Evolutionary conservation across 2,888 invertebrate species (phyloP).

Genomic region (Papilio demoleus): DNA sequence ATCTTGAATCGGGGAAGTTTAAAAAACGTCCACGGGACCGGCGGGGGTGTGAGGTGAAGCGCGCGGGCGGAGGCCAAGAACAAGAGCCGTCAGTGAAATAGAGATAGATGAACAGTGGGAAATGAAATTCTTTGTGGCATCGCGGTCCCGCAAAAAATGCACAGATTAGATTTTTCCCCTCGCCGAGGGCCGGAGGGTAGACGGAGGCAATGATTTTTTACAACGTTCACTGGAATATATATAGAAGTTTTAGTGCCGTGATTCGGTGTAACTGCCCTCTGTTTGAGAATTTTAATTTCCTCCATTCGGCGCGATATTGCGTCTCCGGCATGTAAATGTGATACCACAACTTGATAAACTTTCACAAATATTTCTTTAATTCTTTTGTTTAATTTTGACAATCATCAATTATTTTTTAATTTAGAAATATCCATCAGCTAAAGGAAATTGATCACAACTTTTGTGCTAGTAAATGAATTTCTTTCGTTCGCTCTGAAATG

Average conservation of each 20-base stretch:
- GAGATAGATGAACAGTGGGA: conserved; percentile 85
- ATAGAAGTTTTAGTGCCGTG: conserved; percentile 81
- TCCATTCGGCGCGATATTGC: conserved; percentile 64
- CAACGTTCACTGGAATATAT: conserved; percentile 79
- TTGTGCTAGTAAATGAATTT: background rate
- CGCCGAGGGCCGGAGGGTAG: conserved; percentile 72
- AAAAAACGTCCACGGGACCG: conserved; percentile 71
- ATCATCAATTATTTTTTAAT: background rate
- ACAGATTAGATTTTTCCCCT: conserved; percentile 84
- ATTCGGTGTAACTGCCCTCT: conserved; percentile 81
- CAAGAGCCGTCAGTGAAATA: conserved; percentile 84
- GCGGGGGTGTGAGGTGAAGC: conserved; percentile 50
- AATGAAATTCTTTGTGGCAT: conserved; percentile 85
- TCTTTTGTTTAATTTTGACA: background rate
- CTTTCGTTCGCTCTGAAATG: background rate
- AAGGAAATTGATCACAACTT: background rate
- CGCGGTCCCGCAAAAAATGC: conserved; percentile 85
- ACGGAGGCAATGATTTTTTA: conserved; percentile 84
- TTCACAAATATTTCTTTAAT: conserved; percentile 33
- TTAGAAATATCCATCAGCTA: background rate
- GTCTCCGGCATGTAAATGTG: conserved; percentile 46
- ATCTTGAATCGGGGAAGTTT: conserved; percentile 82
- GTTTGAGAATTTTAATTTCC: conserved; percentile 82
- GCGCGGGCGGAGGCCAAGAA: conserved; percentile 71
- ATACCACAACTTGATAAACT: conserved; percentile 22